Evolutionary conservation across 2,113 vertebrate species (phyloP).

Genomic region (Calonectris borealis): DNA sequence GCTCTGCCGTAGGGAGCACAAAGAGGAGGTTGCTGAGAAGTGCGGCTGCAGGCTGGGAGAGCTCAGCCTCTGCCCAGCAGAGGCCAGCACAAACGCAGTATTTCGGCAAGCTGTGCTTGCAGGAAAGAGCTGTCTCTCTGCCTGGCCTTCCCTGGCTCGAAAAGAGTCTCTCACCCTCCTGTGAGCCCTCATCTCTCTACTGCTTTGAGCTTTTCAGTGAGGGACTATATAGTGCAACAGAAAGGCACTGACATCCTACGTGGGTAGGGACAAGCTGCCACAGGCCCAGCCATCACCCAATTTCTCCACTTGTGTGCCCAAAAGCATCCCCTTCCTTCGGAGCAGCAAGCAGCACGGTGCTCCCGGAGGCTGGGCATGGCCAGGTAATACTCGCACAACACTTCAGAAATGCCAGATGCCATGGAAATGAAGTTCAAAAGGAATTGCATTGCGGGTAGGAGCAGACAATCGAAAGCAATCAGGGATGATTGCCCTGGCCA

Average conservation of each 20-base stretch:
- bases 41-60: neutral
- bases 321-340: neutral
- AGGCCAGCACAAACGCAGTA: conserved; percentile 16
- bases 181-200: neutral
- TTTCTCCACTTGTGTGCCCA: neutral
- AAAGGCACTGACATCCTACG: neutral
- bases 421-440: neutral
- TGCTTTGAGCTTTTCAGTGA: neutral
- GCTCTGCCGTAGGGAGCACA: rapidly evolving
- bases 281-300: neutral
- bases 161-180: neutral
- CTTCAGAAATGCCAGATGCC: neutral
- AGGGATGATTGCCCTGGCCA: neutral
- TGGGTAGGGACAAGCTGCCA: neutral
- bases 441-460: neutral
- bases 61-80: conserved; percentile 33
- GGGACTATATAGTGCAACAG: neutral
- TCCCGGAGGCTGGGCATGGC: neutral
- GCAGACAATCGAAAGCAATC: neutral
- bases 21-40: neutral
- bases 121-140: neutral
- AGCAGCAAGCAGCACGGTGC: neutral
- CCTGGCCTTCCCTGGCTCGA: neutral
- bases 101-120: neutral
- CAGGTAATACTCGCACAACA: neutral